Evolutionary conservation across 2,113 vertebrate species (phyloP), one percentile per base, ranked within the genome.

Genomic region (Bubo scandiacus): DNA sequence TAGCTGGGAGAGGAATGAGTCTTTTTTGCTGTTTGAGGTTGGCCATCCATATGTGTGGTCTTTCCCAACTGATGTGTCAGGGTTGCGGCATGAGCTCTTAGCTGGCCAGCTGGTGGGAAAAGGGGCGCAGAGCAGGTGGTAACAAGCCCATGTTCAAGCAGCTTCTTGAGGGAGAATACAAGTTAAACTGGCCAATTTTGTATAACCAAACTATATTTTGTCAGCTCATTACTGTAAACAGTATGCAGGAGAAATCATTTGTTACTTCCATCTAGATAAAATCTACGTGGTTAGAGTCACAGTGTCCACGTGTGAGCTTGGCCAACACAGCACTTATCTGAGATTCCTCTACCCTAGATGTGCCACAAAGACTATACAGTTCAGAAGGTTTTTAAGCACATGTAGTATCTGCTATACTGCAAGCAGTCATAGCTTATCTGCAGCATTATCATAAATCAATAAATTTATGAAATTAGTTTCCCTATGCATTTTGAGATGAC

Each of bases 221-320:
- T 79, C 32, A 66, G 11, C 30, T 52, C 17, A 15, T 21, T 38
- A 16, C n/a, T 18, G 20, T 52, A 45, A 54, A 38, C 29, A n/a
- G 23, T 23, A 34, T 3, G 7, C 61, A 42, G 40, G 29, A 67
- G 30, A 49, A 74, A 55, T 52, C 4, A 26, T 23, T 42, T 55
- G n/a, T 47, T 81, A 36, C 38, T 52, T 86, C 29, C 23, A 52
- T 38, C 55, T 36, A 45, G 38, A 25, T 80, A 40, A 54, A 58
- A 57, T 32, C 61, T 16, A 10, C 1, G 0, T 0, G 2, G 21
- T 16, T 49, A 58, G 42, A 65, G 59, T 59, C 54, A 26, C 6
- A 62, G 45, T 47, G 20, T 47, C 45, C 20, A 21, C 21, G 45
- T 47, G 19, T 47, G 45, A 47, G 45, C 45, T 47, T 47, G 19